Evolutionary conservation across 2,797 vertebrate genomes (phyloP).

Genomic region (Falco peregrinus): DNA sequence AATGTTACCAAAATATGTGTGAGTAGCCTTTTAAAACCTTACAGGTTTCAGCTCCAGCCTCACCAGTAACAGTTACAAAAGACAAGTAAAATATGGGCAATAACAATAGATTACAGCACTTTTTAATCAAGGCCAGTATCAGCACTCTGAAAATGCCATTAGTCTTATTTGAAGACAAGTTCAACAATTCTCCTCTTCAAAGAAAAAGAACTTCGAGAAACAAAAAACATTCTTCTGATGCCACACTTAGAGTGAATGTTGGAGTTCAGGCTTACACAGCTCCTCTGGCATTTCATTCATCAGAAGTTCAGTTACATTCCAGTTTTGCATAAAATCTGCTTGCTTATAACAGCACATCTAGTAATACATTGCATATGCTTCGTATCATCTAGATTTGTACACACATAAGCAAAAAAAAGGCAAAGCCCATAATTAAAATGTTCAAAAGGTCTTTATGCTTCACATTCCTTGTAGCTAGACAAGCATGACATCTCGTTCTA

Average conservation of each 20-base stretch:
- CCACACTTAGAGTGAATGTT: rapidly evolving
- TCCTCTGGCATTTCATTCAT: neutral
- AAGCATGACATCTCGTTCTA: neutral
- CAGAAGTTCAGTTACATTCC: neutral
- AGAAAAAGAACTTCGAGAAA: neutral
- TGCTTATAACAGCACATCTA: neutral
- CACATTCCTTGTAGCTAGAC: neutral
- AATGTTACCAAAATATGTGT: neutral
- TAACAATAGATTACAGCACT: neutral
- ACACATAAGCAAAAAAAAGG: neutral
- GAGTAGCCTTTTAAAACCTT: slow-evolving; percentile 31
- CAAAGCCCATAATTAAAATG: neutral
- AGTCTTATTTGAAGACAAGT: neutral
- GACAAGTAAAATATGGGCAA: neutral
- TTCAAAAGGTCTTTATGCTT: neutral
- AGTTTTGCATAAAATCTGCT: neutral
- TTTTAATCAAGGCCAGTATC: neutral
- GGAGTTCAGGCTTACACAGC: neutral
- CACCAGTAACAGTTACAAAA: neutral
- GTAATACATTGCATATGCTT: neutral
- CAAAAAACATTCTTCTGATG: neutral
- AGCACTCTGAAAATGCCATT: neutral
- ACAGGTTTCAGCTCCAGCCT: neutral
- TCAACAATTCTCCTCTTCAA: neutral
- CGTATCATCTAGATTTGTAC: neutral